These are phyloP conservation scores for Eulacestoma nigropectus DNA, from an alignment of 2,113 vertebrate species.

Conservation along the genomic window DNA sequence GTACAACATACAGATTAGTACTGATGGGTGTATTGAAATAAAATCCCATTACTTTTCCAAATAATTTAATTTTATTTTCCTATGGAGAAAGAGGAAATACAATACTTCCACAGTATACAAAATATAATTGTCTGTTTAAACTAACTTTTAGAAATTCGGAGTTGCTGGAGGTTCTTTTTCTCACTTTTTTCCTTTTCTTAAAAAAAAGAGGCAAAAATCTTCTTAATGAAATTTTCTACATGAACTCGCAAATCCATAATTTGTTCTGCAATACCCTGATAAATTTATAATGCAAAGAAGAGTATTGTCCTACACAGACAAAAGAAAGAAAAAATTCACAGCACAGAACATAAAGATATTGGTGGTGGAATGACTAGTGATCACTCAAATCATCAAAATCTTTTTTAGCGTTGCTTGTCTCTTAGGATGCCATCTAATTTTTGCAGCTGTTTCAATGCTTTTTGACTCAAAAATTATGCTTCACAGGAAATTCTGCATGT, in stretches of 20 bases:
- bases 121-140: background rate
- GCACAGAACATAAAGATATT: background rate
- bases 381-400: background rate
- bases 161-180: background rate
- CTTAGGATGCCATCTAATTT: background rate
- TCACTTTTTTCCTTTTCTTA: accelerated
- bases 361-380: background rate
- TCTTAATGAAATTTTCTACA: background rate
- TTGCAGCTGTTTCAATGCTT: background rate
- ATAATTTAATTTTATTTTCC: background rate
- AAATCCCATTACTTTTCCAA: background rate
- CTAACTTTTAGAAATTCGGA: background rate
- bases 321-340: background rate
- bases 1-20: background rate
- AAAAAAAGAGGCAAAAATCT: background rate
- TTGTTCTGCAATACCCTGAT: background rate
- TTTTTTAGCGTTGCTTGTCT: background rate
- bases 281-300: background rate
- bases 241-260: background rate
- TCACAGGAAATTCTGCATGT: background rate
- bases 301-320: background rate
- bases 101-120: background rate
- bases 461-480: background rate
- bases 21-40: background rate
- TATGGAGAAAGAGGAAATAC: background rate